Base-by-base conservation (phyloP, 2,888 invertebrate species). In the Conops quadrifasciatus region DNA sequence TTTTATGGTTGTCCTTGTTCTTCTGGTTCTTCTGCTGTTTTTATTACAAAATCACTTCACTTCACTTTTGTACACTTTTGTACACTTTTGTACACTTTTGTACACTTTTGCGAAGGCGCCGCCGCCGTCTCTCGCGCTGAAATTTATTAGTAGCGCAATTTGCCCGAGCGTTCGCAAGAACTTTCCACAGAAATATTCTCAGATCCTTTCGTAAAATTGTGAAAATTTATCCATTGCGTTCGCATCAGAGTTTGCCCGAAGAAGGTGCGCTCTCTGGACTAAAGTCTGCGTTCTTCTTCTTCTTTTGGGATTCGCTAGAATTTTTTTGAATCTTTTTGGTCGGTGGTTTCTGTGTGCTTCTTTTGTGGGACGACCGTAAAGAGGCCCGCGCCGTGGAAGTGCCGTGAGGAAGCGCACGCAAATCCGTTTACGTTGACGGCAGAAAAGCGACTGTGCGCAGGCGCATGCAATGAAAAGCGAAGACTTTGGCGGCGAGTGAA, bases 381-480 rank as follows among this genome's bases (percentile, higher is more conserved):
- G 36, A 36, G 9, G 73, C 36, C 71, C 68, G 49, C 60, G 64
- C 70, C 64, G 69, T n/a, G 68, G 51, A 59, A 58, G 78, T 76
- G 73, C 74, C 74, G 72, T 64, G 51, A 71, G 19, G 76, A 80
- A 76, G 79, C 80, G 78, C 82, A 77, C 81, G 81, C 82, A 84
- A 85, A 85, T 84, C 86, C 85, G 84, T 80, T 83, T 83, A 84
- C 86, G 84, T 82, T 83, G 82, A 85, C 83, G 86, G 84, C 83
- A 85, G 84, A 86, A 85, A 85, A 83, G 83, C 83, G 83, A 86
- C 86, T 85, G 85, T 84, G 85, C 84, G 83, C 82, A 81, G 84
- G 85, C 84, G 85, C 84, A 78, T 78, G 78, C 82, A 84, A 85
- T 81, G 82, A 83, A 85, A 84, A 83, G 81, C 83, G 77, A 73